A percentile compares a stretch with the other conserved stretches of the same genome.
phyloP scores from a whole-genome alignment of 2,113 vertebrate genomes.

The Pangasianodon hypophthalmus region DNA sequence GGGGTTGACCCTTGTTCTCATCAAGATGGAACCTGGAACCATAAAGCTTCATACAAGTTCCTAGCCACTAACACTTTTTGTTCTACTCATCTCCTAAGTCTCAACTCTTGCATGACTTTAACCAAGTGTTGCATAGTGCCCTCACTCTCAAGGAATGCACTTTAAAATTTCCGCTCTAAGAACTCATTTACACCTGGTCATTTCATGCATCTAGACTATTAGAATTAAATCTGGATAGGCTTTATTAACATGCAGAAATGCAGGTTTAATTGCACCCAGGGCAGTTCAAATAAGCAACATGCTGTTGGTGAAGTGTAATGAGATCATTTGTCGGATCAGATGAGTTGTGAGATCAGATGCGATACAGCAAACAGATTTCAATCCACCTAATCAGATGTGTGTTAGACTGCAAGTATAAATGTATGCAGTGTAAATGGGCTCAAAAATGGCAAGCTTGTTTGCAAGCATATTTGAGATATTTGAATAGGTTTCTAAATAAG shows the following conservation, averaged over 20 bases:
- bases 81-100: not conserved
- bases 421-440: not conserved
- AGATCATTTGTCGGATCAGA: not conserved
- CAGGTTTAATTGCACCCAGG: not conserved
- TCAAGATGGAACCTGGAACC: not conserved
- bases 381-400: not conserved
- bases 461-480: not conserved
- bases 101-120: not conserved
- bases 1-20: not conserved
- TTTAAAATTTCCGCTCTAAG: not conserved
- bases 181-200: not conserved
- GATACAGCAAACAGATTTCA: not conserved
- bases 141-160: not conserved
- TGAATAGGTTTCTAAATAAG: not conserved
- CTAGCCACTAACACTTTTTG: not conserved
- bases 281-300: not conserved
- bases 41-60: not conserved
- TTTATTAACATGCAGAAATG: not conserved
- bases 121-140: not conserved
- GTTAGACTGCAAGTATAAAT: not conserved
- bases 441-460: not conserved
- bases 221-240: not conserved
- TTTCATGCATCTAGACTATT: not conserved
- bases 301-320: not conserved
- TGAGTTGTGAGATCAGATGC: no score